Evolutionary conservation across 2,113 vertebrate genomes (phyloP).

Genomic region (Neopipo cinnamomea): DNA sequence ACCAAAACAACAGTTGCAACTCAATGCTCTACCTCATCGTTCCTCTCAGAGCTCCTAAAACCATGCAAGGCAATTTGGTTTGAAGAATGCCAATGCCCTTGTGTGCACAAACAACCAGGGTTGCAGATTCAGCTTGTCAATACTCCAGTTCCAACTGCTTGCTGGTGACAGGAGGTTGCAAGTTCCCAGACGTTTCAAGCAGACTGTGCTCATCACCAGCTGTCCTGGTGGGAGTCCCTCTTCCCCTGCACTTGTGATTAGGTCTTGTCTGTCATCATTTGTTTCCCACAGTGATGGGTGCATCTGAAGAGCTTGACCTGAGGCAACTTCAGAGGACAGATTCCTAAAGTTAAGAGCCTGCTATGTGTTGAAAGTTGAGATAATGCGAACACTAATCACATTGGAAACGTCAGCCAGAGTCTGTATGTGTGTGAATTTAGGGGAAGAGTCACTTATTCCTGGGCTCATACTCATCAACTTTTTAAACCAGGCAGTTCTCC

Average conservation of each 20-base stretch:
- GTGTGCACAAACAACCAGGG: not conserved
- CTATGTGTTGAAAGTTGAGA: not conserved
- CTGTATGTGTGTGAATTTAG: not conserved
- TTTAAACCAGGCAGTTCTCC: not conserved
- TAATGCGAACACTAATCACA: not conserved
- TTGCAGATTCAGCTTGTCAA: not conserved
- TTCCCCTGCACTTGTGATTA: not conserved
- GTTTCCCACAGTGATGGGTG: not conserved
- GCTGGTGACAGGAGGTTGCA: not conserved
- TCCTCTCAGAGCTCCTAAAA: slow-evolving; percentile 5
- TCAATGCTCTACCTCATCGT: not conserved
- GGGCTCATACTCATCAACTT: not conserved
- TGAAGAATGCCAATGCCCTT: not conserved
- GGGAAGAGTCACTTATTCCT: not conserved
- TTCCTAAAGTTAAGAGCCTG: not conserved
- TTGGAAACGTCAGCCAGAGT: not conserved
- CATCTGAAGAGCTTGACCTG: not conserved
- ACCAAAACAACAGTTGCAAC: not conserved
- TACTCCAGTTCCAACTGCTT: not conserved
- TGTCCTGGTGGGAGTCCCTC: slow-evolving; percentile 25
- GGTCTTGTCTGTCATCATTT: not conserved
- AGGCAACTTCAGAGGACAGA: not conserved
- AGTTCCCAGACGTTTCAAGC: not conserved
- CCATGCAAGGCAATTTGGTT: not conserved
- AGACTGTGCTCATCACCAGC: not conserved